These are phyloP conservation scores for Natrix natrix DNA, from an alignment of 2,797 vertebrate species.

Conservation along the genomic window DNA sequence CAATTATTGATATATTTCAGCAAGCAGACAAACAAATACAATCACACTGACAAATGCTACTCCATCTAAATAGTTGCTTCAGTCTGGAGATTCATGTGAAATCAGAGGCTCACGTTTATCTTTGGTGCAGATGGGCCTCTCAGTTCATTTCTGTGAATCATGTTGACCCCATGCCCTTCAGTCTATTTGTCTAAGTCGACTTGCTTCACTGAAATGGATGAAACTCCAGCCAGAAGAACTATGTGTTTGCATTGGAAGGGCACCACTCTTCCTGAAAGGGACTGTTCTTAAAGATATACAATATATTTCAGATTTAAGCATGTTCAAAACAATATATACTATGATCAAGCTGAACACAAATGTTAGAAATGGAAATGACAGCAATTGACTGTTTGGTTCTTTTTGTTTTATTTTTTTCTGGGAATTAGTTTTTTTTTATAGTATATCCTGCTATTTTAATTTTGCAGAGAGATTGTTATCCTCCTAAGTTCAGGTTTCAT, in stretches of 20 bases:
- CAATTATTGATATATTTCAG: slow-evolving; percentile 31
- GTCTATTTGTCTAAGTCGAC: background rate
- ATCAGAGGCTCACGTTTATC: background rate
- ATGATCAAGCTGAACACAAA: slow-evolving; percentile 37
- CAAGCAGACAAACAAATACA: slow-evolving; percentile 18
- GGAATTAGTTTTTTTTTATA: slow-evolving; percentile 30
- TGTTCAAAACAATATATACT: background rate
- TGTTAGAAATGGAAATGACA: slow-evolving; percentile 61
- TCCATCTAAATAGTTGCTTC: slow-evolving; percentile 37
- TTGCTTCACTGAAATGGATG: background rate
- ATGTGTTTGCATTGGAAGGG: background rate
- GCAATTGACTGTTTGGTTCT: slow-evolving; percentile 39
- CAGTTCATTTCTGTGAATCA: background rate
- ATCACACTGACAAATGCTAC: slow-evolving; percentile 46
- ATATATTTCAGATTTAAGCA: slow-evolving; percentile 19
- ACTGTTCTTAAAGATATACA: background rate
- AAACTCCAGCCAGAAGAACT: background rate
- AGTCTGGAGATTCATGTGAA: background rate
- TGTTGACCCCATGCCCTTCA: background rate
- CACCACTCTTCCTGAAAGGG: background rate
- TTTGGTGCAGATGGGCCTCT: background rate
- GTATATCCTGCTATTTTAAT: slow-evolving; percentile 37
- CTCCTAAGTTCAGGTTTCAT: slow-evolving; percentile 43
- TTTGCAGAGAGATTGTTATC: slow-evolving; percentile 32
- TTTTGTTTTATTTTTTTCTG: background rate